Evolutionary conservation across 2,113 vertebrate species (phyloP), one percentile per base, ranked within the genome.

Genomic region (Felis chaus): DNA sequence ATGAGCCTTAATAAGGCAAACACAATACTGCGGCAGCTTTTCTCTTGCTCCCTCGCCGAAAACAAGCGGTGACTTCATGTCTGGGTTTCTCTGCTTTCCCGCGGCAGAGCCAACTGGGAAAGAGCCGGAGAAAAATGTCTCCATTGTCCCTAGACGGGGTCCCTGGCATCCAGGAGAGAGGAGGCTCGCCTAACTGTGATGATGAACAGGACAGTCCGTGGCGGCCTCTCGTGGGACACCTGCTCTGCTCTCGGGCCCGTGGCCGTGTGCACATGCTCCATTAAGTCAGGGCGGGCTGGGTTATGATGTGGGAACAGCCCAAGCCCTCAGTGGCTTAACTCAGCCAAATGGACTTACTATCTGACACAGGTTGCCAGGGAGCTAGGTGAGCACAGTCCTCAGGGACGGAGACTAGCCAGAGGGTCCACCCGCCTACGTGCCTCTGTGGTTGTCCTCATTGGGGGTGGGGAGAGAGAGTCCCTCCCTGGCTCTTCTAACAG

Each of bases 11-110:
- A 98, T 98, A 98, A 97, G 97, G 97, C 98, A 98, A 98, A 98
- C 98, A 98, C 97, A 97, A 82, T 65, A 94, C 97, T 97, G 97
- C 85, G n/a, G 71, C 12, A 88, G 94, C 89, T 96, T 97, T 55
- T 97, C 94, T 97, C 97, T 96, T 11, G 48, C 91, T 97, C 92
- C 83, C 95, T 84, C 57, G 5, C 85, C 94, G 94, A 98, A 98
- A 99, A 99, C 98, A 98, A 98, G 98, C n/a, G 97, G 98, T 98
- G 98, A 98, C 98, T 98, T 97, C 96, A 97, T 98, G 98, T 98
- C 99, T 99, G 98, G 98, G 96, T 98, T 98, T 98, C 98, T 98
- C n/a, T 36, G 94, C 95, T 94, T 92, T 45, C 74, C 94, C 80
- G 92, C 3, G 1, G 71, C 98, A 98, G 97, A 98, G 98, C 98